Base-by-base conservation (phyloP, 2,888 invertebrate genomes). In the Hyposoter didymator region DNA sequence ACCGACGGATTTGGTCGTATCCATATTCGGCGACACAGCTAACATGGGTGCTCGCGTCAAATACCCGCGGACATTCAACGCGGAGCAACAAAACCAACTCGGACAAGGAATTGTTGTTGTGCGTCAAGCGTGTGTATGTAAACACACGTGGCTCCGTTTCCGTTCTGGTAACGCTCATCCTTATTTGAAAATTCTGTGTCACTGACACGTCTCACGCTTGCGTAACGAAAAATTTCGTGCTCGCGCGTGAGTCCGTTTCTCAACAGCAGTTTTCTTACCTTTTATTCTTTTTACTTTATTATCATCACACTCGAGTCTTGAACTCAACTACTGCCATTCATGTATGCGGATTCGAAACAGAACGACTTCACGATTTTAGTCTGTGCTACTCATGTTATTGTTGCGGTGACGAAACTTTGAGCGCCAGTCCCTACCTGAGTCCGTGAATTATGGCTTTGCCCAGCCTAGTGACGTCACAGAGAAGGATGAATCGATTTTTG, bases 31-130 rank as follows among this genome's bases (percentile, higher is more conserved):
- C n/a, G n/a, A n/a, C 12, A 55, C 17, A 69, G 55, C n/a, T 10
- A 28, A 19, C 67, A 32, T 74, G 66, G 66, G 73, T 64, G 22
- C 52, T 22, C 45, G 64, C 76, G 22, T 66, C 47, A 75, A 84
- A 84, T 66, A 47, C 76, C 67, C 75, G 76, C 43, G 64, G 76
- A 55, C 66, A 59, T 55, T 64, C 43, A 66, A 67, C 80, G 35
- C 80, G 35, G 66, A 47, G 80, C 43, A 59, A 80, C 84, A 28
- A 39, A 39, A 76, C 52, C 10, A 19, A 55, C 22, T 8, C 43
- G 28, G 55, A 43, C 43, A 43, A 43, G 43, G 55, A 78, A 78
- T 78, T 78, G 66, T 75, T 64, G 47, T 32, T 17, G 1, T 59
- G 28, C 14, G 14, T 14, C 55, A 14, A 12, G 52, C 47, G n/a